phyloP scores from a whole-genome alignment of 2,888 invertebrate genomes.

The Lasioglossum calceatum region DNA sequence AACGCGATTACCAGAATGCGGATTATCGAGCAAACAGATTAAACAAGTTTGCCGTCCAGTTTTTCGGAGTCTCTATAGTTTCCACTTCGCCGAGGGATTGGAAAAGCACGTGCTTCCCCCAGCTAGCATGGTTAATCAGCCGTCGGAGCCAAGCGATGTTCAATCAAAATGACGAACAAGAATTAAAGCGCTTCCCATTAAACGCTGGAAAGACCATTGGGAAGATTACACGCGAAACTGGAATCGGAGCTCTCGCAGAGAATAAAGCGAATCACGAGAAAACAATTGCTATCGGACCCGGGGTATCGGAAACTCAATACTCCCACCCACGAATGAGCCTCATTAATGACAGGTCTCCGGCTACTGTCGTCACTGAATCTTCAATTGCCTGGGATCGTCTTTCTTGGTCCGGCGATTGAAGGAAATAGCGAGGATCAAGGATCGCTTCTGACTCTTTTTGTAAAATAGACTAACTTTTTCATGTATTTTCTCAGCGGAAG shows the following conservation, averaged over 20 bases:
- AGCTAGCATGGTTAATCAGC: slow-evolving; percentile 11
- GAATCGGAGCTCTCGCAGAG: not conserved
- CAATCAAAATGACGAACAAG: slow-evolving; percentile 7
- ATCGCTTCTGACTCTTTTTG: not conserved
- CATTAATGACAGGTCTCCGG: not conserved
- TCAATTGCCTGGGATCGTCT: not conserved
- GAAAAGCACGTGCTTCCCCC: not conserved
- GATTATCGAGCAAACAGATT: not conserved
- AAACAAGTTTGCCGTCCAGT: not conserved
- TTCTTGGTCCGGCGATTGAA: not conserved
- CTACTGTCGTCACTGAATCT: not conserved
- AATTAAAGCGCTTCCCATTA: slow-evolving; percentile 23
- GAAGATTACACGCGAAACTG: not conserved
- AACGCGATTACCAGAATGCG: too few relatives aligned
- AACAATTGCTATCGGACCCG: not conserved
- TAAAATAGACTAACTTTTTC: not conserved
- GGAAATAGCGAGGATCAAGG: not conserved
- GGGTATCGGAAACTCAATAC: not conserved
- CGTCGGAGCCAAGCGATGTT: not conserved
- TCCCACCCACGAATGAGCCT: not conserved
- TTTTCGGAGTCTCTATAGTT: not conserved
- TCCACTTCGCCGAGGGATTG: not conserved
- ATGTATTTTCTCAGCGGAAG: not conserved
- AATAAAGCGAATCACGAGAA: not conserved
- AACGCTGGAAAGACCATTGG: not conserved